These are phyloP conservation scores for Salvator merianae DNA, from an alignment of 2,113 vertebrate genomes.

Conservation along the genomic window DNA sequence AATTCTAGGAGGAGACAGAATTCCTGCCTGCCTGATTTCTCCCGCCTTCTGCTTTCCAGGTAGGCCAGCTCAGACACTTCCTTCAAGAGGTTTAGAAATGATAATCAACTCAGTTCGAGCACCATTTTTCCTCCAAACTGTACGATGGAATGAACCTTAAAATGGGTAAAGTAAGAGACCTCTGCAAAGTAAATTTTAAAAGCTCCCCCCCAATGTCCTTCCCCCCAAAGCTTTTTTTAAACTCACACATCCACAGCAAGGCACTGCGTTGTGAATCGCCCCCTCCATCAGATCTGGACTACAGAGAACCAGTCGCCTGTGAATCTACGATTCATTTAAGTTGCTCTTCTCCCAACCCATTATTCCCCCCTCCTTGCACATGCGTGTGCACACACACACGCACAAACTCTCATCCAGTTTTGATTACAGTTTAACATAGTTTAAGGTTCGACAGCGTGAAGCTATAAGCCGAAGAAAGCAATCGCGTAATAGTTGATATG, in stretches of 20 bases:
- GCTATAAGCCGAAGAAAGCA: constrained; percentile 59
- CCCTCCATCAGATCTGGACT: constrained; percentile 11
- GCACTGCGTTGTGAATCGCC: not conserved
- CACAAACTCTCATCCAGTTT: constrained; percentile 20
- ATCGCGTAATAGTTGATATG: constrained; percentile 79
- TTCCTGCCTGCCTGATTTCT: too few species aligned
- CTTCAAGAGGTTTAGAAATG: not conserved
- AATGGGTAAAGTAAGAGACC: not conserved
- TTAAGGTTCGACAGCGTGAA: constrained; percentile 50
- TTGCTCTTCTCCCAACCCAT: constrained; percentile 20
- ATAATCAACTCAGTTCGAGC: not conserved
- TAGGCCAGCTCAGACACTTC: not conserved
- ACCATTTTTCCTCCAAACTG: too few species aligned
- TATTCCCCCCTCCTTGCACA: not conserved
- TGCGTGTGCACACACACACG: not conserved
- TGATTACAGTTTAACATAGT: constrained; percentile 74
- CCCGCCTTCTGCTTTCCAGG: not conserved
- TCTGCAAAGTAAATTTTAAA: not conserved
- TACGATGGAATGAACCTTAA: not conserved
- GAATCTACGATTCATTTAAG: constrained; percentile 18
- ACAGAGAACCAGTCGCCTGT: constrained; percentile 1
- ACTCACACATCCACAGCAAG: not conserved
- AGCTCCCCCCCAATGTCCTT: not conserved
- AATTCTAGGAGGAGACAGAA: too few species aligned
- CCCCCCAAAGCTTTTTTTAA: not conserved